phyloP scores from a whole-genome alignment of 2,797 vertebrate genomes.

The Pseudocheirus occidentalis region DNA sequence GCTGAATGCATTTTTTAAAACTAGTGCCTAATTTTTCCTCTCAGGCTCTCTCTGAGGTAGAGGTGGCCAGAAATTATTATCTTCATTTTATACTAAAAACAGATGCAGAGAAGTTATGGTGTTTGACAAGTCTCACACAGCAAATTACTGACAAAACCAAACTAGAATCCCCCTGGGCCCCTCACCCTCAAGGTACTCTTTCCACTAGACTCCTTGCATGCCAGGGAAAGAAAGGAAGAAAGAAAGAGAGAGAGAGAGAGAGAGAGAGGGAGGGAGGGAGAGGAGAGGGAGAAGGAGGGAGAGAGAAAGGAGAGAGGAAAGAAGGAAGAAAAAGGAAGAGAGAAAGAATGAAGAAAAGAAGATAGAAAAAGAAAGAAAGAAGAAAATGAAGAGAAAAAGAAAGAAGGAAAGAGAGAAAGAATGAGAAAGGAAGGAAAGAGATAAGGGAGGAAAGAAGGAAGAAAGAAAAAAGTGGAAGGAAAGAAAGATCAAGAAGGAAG shows the following conservation, averaged over 20 bases:
- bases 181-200: not conserved
- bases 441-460: too few relatives aligned
- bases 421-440: too few relatives aligned
- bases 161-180: not conserved
- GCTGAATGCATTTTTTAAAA: not conserved
- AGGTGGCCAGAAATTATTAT: not conserved
- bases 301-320: too few relatives aligned
- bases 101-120: slow-evolving; percentile 13
- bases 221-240: not conserved
- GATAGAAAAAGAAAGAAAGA: not conserved
- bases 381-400: accelerated
- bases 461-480: too few relatives aligned
- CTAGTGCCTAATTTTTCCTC: not conserved
- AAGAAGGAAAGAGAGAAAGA: too few relatives aligned
- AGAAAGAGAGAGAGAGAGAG: too few relatives aligned
- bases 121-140: slow-evolving; percentile 30
- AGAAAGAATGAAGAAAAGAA: not conserved
- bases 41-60: not conserved
- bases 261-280: too few relatives aligned
- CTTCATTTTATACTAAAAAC: not conserved
- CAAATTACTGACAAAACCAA: not conserved
- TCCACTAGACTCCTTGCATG: not conserved
- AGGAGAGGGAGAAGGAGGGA: accelerated
- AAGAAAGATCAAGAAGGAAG: too few relatives aligned
- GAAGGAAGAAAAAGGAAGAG: too few relatives aligned